A percentile compares a stretch with the other conserved stretches of the same genome.
phyloP scores from a whole-genome alignment of 37 sponge, comb jelly and placozoan species.

The Tethya wilhelma region DNA sequence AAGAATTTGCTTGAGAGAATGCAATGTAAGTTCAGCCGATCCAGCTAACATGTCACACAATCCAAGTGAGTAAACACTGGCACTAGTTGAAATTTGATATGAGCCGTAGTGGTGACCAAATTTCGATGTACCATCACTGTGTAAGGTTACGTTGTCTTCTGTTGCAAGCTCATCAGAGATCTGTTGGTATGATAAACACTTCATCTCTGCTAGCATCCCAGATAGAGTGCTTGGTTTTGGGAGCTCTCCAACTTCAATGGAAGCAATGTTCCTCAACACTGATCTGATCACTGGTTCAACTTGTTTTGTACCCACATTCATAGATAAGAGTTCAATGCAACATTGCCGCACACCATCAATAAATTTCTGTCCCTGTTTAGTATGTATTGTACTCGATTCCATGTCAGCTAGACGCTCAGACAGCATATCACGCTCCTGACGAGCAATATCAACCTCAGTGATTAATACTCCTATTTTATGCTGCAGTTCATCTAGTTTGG shows the following conservation, averaged over 20 bases:
- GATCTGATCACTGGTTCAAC: constrained; percentile 19
- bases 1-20: constrained; percentile 28
- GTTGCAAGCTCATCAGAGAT: neutral
- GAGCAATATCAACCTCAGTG: neutral
- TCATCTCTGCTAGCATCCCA: constrained; percentile 22
- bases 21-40: constrained; percentile 23
- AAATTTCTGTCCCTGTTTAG: constrained; percentile 5
- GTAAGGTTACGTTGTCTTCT: constrained; percentile 13
- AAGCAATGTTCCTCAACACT: constrained; percentile 2
- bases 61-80: constrained; percentile 34
- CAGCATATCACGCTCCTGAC: constrained; percentile 7
- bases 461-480: neutral
- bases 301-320: constrained; percentile 8
- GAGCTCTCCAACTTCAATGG: neutral
- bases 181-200: constrained; percentile 6
- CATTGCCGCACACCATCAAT: constrained; percentile 13
- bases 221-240: neutral
- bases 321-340: constrained; percentile 8
- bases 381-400: neutral
- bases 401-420: neutral
- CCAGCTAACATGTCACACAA: constrained; percentile 38
- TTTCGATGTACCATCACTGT: constrained; percentile 36
- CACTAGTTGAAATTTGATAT: constrained; percentile 37
- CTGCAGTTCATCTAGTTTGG: neutral
- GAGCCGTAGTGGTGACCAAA: constrained; percentile 45